Evolutionary conservation across 1,140 invertebrate species (phyloP), one percentile per base, ranked within the genome.

Genomic region (Drosophila gunungcola): DNA sequence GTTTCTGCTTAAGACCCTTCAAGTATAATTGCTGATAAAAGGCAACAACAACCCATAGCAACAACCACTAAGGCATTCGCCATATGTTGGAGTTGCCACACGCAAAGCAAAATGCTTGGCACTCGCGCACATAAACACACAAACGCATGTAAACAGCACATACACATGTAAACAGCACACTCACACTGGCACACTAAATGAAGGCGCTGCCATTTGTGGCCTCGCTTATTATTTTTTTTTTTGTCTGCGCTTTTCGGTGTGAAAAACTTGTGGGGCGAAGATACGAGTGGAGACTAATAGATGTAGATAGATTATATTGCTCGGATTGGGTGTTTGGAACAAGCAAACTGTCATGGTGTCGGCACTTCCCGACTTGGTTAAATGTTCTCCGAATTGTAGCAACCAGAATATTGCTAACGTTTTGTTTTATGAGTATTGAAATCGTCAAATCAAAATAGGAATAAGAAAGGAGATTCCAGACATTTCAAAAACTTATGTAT

Each of bases 21-120:
- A 76, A n/a, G n/a, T 41, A 29, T 25, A 65, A 75, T 65, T 81
- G 60, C 52, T 72, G 61, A 76, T 72, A 65, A 78, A 78, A 57
- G 46, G 46, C 53, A 80, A 32, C 46, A 52, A 45, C 51, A 65
- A 48, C 46, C 46, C 7, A 29, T 12, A 6, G 48, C 52, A 85
- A 29, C 46, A 60, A 48, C 51, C 61, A 56, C 46, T 68, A 43
- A 45, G 39, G 34, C 64, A 62, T 60, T 70, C 57, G 65, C 65
- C 83, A 86, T 86, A 86, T 86, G 83, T 83, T 89, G 52, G 65
- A 86, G 83, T 80, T 86, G 83, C 83, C 83, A 86, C 84, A 86
- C 79, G 84, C 84, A 88, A 88, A 72, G 82, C 63, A 58, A 43
- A 69, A 75, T 55, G 41, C 58, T 78, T 45, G 16, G 41, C 52